Conservation (phyloP, 1,140 invertebrate genomes). For the Leptinotarsa lineolata region DNA sequence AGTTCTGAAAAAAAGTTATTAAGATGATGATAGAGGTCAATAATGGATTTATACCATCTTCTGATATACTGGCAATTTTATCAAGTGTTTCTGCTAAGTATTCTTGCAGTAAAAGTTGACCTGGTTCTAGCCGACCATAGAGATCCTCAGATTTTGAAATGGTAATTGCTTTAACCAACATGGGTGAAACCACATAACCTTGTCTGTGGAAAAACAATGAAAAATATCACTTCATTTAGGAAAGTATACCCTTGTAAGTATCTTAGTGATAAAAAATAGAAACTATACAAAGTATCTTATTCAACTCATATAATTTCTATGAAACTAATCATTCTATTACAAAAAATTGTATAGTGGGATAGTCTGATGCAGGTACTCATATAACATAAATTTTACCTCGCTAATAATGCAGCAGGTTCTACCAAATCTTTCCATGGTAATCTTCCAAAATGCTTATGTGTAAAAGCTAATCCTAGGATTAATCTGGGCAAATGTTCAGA, state of each 20-base stretch:
- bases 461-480: constrained; percentile 62
- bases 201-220: constrained; percentile 43
- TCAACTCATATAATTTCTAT: no score
- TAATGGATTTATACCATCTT: constrained; percentile 53
- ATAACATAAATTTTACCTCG: constrained; percentile 56
- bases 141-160: constrained; percentile 54
- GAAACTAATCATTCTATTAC: no score
- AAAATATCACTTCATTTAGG: no score
- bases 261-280: no score
- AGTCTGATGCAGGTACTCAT: no score
- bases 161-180: constrained; percentile 57
- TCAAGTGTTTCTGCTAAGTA: constrained; percentile 58
- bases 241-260: no score
- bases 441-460: constrained; percentile 65
- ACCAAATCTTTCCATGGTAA: constrained; percentile 70
- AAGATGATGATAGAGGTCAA: not conserved
- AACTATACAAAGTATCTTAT: no score
- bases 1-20: constrained; percentile 53
- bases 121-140: constrained; percentile 56
- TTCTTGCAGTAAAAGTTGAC: constrained; percentile 56
- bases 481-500: constrained; percentile 62
- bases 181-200: constrained; percentile 61
- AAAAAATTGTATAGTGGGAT: not conserved
- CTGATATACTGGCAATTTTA: constrained; percentile 57
- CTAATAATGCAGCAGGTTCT: constrained; percentile 66